These are phyloP conservation scores for Quadriops clusia DNA, from an alignment of 2,888 invertebrate genomes.

Conservation along the genomic window DNA sequence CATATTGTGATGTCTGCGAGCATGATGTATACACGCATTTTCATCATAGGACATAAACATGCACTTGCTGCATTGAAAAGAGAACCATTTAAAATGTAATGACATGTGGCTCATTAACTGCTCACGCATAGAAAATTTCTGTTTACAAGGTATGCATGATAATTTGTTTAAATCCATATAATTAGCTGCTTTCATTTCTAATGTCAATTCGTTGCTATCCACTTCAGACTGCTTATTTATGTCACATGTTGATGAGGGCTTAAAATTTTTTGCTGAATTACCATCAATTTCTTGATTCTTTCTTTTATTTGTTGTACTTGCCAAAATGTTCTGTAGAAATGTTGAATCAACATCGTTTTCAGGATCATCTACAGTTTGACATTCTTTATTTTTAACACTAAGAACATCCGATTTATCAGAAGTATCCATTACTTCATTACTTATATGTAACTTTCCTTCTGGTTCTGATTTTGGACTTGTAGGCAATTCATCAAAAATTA, in stretches of 20 bases:
- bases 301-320: too few relatives aligned
- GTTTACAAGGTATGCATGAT: conserved; percentile 43
- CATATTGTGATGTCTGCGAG: conserved; percentile 49
- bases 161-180: conserved; percentile 38
- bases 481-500: too few relatives aligned
- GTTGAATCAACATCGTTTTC: too few relatives aligned
- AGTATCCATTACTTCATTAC: too few relatives aligned
- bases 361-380: too few relatives aligned
- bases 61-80: conserved; percentile 66
- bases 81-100: conserved; percentile 55
- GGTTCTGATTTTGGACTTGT: too few relatives aligned
- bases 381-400: too few relatives aligned
- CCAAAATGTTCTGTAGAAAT: too few relatives aligned
- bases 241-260: not conserved
- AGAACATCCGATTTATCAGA: too few relatives aligned
- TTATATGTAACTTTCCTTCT: too few relatives aligned
- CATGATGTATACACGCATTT: conserved; percentile 53
- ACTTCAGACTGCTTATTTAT: not conserved
- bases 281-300: too few relatives aligned
- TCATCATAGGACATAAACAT: conserved; percentile 55
- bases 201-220: conserved; percentile 33
- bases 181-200: conserved; percentile 33
- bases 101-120: conserved; percentile 52
- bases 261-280: too few relatives aligned
- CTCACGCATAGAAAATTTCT: conserved; percentile 37